phyloP scores from a whole-genome alignment of 2,888 invertebrate genomes.

The Dermolepida albohirtum region DNA sequence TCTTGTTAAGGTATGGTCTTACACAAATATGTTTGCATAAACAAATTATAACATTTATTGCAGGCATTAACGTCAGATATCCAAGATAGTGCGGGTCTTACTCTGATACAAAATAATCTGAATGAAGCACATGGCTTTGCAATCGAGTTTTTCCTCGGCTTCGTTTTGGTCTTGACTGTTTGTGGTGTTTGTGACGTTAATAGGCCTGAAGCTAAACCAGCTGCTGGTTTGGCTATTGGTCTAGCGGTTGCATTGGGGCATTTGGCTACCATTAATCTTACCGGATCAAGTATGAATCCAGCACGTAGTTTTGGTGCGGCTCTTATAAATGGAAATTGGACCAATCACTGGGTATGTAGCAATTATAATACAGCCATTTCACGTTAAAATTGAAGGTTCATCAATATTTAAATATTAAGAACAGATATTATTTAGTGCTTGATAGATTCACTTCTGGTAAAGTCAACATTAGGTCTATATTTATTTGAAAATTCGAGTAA shows the following conservation, averaged over 20 bases:
- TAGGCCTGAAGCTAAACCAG: conserved; percentile 82
- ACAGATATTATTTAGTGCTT: too few relatives aligned
- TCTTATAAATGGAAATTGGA: conserved; percentile 79
- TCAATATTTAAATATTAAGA: too few relatives aligned
- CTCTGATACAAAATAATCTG: conserved; percentile 62
- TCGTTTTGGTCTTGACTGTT: conserved; percentile 89
- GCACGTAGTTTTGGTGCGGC: conserved; percentile 91
- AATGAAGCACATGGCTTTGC: conserved; percentile 85
- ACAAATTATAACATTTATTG: background rate
- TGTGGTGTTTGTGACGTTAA: conserved; percentile 88
- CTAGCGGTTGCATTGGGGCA: conserved; percentile 88
- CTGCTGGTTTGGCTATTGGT: conserved; percentile 89
- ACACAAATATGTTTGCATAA: background rate
- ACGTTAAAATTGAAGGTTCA: too few relatives aligned
- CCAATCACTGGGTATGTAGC: conserved; percentile 82
- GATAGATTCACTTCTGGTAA: too few relatives aligned
- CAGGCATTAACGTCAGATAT: conserved; percentile 77
- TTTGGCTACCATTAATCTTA: conserved; percentile 84
- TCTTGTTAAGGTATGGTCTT: conserved; percentile 74
- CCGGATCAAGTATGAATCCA: conserved; percentile 94
- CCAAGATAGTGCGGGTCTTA: conserved; percentile 66
- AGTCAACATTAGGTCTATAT: too few relatives aligned
- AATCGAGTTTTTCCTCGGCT: conserved; percentile 90
- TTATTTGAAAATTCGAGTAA: too few relatives aligned
- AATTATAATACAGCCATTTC: too few relatives aligned